Conservation (phyloP, 2,113 vertebrate genomes). For the Anhinga rufa region DNA sequence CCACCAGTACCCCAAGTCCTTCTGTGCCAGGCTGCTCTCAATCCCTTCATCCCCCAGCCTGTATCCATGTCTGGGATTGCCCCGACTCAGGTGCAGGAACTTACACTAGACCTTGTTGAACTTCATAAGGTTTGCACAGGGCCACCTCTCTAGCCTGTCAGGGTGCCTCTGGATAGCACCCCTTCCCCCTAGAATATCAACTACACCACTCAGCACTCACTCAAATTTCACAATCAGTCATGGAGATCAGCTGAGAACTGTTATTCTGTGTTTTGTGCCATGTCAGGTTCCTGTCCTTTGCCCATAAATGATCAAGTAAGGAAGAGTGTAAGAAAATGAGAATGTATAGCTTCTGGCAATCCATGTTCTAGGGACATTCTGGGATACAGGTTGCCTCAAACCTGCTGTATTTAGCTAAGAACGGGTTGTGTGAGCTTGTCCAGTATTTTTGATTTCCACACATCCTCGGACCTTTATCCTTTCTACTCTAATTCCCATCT, state of each 20-base stretch:
- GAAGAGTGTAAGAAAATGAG: background rate
- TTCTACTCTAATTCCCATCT: background rate
- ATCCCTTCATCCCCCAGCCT: no score
- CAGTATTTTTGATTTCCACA: background rate
- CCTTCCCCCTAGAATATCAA: background rate
- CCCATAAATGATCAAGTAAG: background rate
- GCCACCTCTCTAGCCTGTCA: background rate
- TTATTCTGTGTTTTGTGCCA: background rate
- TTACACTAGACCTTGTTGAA: background rate
- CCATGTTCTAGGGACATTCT: background rate
- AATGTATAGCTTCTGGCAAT: background rate
- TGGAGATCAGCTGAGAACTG: background rate
- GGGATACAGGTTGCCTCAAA: background rate
- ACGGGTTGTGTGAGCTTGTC: background rate
- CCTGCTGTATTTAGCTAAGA: background rate
- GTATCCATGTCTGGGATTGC: background rate
- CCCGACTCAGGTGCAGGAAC: background rate
- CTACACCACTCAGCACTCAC: background rate
- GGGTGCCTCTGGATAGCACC: no score
- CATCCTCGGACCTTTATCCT: background rate
- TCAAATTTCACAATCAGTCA: background rate
- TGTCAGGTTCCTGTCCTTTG: background rate
- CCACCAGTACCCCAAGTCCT: background rate
- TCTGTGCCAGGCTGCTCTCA: background rate
- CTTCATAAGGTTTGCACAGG: background rate